phyloP scores from a whole-genome alignment of 2,113 vertebrate species.

The Bagarius yarrelli region DNA sequence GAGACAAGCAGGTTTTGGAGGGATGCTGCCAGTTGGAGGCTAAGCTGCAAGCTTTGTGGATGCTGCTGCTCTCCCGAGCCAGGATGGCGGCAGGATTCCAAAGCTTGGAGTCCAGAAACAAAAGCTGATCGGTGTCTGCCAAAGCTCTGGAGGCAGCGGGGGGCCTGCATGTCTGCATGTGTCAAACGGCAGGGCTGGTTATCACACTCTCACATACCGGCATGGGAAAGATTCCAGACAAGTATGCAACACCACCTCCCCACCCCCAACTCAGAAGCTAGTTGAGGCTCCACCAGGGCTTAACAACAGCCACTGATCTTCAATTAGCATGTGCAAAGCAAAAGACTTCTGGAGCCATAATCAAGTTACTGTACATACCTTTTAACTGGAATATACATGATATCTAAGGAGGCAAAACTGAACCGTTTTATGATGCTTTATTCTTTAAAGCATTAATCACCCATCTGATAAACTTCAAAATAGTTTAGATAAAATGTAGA shows the following conservation, averaged over 20 bases:
- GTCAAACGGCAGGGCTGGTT: constrained; percentile 65
- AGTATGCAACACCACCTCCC: constrained; percentile 55
- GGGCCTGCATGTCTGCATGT: constrained; percentile 54
- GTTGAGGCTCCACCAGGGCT: constrained; percentile 43
- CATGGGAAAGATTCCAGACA: constrained; percentile 61
- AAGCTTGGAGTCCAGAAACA: constrained; percentile 55
- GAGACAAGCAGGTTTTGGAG: constrained; percentile 27
- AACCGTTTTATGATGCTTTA: neutral
- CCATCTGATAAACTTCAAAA: constrained; percentile 45
- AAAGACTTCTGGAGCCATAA: neutral
- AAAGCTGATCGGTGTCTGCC: constrained; percentile 61
- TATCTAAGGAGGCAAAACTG: constrained; percentile 15
- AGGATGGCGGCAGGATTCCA: constrained; percentile 50
- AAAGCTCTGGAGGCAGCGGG: constrained; percentile 53
- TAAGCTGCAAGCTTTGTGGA: constrained; percentile 40
- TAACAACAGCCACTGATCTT: constrained; percentile 31
- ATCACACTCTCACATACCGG: constrained; percentile 68
- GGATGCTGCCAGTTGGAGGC: constrained; percentile 33
- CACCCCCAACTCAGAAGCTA: constrained; percentile 26
- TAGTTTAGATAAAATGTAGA: constrained; percentile 49
- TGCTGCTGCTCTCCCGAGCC: constrained; percentile 40
- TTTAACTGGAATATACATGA: neutral
- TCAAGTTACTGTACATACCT: neutral
- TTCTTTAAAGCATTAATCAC: neutral
- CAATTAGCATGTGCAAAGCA: constrained; percentile 32